Conservation (phyloP, 2,113 vertebrate genomes). For the Micromys minutus region DNA sequence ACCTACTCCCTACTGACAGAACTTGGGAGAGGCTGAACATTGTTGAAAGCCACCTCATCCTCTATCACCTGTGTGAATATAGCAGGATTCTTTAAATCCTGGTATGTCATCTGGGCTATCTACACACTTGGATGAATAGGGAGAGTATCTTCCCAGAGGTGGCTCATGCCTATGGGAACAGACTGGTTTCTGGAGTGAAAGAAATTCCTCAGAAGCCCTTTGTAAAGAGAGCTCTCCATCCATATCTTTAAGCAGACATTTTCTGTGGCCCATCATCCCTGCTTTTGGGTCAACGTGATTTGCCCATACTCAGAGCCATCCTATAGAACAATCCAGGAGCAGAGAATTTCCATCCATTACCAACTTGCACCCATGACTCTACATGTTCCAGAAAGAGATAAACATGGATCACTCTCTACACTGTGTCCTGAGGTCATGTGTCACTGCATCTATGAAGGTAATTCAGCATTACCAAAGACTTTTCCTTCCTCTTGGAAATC, state of each 20-base stretch:
- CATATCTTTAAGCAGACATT: background rate
- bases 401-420: background rate
- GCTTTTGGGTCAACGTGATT: background rate
- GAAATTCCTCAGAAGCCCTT: background rate
- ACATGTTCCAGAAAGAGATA: background rate
- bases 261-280: background rate
- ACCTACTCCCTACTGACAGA: background rate
- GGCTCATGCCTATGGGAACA: too few relatives aligned
- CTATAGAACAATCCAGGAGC: background rate
- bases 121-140: background rate
- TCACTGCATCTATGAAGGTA: background rate
- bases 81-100: background rate
- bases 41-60: background rate
- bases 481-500: background rate
- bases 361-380: background rate
- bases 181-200: background rate
- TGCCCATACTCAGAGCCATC: background rate
- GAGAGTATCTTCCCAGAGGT: background rate
- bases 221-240: background rate
- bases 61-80: background rate
- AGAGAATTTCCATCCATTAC: background rate
- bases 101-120: background rate
- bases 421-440: background rate
- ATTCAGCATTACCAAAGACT: background rate
- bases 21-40: background rate